phyloP scores from a whole-genome alignment of 2,113 vertebrate genomes.

The Dunckerocampus dactyliophorus region DNA sequence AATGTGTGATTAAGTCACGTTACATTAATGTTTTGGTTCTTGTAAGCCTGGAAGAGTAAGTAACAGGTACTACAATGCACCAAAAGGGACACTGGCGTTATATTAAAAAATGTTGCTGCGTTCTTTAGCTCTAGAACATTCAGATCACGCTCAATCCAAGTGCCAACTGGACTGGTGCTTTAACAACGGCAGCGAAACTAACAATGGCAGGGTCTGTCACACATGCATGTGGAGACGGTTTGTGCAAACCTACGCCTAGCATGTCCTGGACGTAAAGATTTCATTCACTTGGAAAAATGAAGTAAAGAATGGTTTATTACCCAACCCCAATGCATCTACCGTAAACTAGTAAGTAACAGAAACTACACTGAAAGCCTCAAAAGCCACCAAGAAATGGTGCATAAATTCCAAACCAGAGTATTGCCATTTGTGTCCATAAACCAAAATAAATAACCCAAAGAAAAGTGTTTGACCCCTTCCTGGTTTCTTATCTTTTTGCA shows the following conservation, averaged over 20 bases:
- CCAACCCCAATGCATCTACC: too few species aligned
- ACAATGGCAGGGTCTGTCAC: conserved; percentile 5
- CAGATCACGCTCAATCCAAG: background rate
- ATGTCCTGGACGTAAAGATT: conserved; percentile 22
- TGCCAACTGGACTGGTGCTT: background rate
- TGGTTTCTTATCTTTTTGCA: too few species aligned
- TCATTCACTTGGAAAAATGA: too few species aligned
- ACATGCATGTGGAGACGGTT: background rate
- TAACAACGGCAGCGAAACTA: background rate
- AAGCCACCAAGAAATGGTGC: too few species aligned
- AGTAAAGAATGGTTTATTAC: too few species aligned
- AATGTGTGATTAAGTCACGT: conserved; percentile 18
- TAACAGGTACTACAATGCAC: too few species aligned
- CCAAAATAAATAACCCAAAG: too few species aligned
- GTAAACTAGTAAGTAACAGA: too few species aligned
- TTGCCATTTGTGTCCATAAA: too few species aligned
- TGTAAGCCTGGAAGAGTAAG: conserved; percentile 35
- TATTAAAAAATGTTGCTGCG: background rate
- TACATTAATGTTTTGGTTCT: conserved; percentile 29
- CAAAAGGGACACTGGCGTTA: background rate
- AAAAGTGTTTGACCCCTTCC: too few species aligned
- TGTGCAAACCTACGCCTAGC: conserved; percentile 39
- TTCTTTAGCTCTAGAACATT: conserved; percentile 3
- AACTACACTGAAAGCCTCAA: too few species aligned
- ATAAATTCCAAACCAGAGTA: too few species aligned